Evolutionary conservation across 2,113 vertebrate genomes (phyloP), one percentile per base, ranked within the genome.

Genomic region (Piliocolobus tephrosceles): DNA sequence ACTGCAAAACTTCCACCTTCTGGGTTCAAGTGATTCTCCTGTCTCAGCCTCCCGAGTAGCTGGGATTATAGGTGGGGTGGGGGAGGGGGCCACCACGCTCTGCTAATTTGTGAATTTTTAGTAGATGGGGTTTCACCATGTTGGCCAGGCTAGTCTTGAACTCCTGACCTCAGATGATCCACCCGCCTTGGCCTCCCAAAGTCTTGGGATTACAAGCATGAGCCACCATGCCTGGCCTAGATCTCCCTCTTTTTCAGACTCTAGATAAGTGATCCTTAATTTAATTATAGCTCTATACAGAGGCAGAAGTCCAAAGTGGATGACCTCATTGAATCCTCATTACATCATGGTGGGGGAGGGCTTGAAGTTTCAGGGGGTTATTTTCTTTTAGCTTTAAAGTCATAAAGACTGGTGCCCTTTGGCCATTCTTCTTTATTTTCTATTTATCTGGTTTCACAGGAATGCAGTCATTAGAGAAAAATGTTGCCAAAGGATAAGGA

Each of bases 391-490:
- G 75, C 50, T 50, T 94, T 88, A n/a, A 85, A 80, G 38, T 84
- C 45, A 61, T 70, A 52, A 72, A 81, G 70, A 90, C 50, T 35
- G 76, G 50, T 45, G 4, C 40, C 35, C 79, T 72, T 18, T 61
- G 93, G 68, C 23, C 50, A 23, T 6, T 76, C 38, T 12, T 68
- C 35, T 72, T 87, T 81, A 18, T 88, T 91, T 81, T 61, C 72
- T 96, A 14, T 38, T 84, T 89, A 81, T 96, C 89, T 93, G n/a
- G 73, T 76, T 79, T 47, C 52, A 68, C 0, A 90, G 73, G 93
- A 90, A 93, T 78, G 57, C 7, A 40, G 18, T 86, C 93, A 82
- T 52, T 82, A 84, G n/a, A 86, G 89, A 90, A 97, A 92, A 96
- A 85, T 61, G 13, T 75, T 97, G 57, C 92, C 85, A 92, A 79